Base-by-base conservation (phyloP, 2,113 vertebrate species). In the Cromileptes altivelis region DNA sequence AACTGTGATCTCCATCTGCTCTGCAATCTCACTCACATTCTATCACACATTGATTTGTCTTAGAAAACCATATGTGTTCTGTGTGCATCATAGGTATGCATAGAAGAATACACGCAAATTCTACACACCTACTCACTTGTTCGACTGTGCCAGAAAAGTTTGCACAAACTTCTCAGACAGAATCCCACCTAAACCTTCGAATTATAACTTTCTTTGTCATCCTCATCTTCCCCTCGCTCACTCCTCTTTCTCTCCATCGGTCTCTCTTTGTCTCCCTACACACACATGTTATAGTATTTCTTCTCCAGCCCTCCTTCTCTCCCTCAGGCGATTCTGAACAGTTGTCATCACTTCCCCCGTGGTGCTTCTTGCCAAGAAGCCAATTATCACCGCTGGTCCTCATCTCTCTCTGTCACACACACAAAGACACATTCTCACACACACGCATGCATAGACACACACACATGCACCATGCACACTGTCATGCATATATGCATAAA, bases 41-140 rank as follows among this genome's bases (percentile, higher is more conserved):
- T 88, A 76, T 88, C 69, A 85, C 23, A 58, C 86, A 71, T 72
- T 47, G 62, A 80, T 89, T 76, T 83, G 68, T 63, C 62, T 69
- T 49, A 57, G 42, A 78, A 79, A 88, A 64, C 71, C 84, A 78
- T 57, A 76, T 78, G 57, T 75, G 73, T 55, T 55, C 53, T 56
- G n/a, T 30, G 13, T 67, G 19, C 56, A 13, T 14, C 40, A 75
- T 50, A 87, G 57, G 72, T 58, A 79, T 60, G 49, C 30, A 58
- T 60, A 56, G 17, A 57, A 64, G 37, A 37, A 75, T 15, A 17
- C 56, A 27, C 56, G 58, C 25, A 84, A 30, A 70, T 23, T 19
- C 40, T 33, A 57, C 45, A 37, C 15, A 62, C 45, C 67, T 0
- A 14, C 52, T 52, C 15, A 55, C 19, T 55, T 55, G 37, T 19